phyloP scores from a whole-genome alignment of 2,797 vertebrate genomes.

The Benthosema pterotum region DNA sequence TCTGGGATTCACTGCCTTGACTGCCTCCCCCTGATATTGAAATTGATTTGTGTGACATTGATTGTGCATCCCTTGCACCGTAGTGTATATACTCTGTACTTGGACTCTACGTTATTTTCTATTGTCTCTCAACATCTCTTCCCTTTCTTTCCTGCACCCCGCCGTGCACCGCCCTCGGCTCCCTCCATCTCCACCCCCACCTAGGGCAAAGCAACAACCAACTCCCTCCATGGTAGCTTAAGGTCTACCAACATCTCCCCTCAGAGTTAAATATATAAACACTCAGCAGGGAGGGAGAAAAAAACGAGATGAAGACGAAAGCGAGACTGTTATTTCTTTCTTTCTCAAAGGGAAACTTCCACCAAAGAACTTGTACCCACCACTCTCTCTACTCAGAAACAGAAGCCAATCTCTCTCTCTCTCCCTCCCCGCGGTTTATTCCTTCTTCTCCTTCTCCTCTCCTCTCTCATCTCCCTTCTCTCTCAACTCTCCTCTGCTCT shows the following conservation, averaged over 20 bases:
- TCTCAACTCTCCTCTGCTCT: background rate
- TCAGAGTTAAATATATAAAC: background rate
- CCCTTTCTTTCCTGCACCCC: constrained; percentile 10
- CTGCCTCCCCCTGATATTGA: constrained; percentile 61
- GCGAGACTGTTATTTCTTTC: constrained; percentile 40
- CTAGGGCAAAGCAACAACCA: constrained; percentile 24
- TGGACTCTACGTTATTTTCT: constrained; percentile 42
- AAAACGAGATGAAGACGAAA: constrained; percentile 52
- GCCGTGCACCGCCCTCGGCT: background rate
- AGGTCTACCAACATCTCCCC: constrained; percentile 36
- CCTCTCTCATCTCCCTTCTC: constrained; percentile 3
- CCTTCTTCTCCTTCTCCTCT: constrained; percentile 19
- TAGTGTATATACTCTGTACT: constrained; percentile 24
- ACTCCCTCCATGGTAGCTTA: constrained; percentile 22
- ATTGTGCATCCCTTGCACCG: constrained; percentile 47
- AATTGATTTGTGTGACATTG: constrained; percentile 67
- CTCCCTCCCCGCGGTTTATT: no score
- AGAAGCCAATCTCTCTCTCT: constrained; percentile 42
- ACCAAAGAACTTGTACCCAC: constrained; percentile 59
- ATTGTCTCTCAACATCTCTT: constrained; percentile 32
- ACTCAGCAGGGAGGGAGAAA: background rate
- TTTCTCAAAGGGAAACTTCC: constrained; percentile 62
- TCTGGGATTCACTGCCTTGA: constrained; percentile 22
- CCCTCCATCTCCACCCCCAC: background rate
- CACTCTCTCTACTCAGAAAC: constrained; percentile 57